These are phyloP conservation scores for Minunthozetes semirufus DNA, from an alignment of 2,888 invertebrate species.

Conservation along the genomic window DNA sequence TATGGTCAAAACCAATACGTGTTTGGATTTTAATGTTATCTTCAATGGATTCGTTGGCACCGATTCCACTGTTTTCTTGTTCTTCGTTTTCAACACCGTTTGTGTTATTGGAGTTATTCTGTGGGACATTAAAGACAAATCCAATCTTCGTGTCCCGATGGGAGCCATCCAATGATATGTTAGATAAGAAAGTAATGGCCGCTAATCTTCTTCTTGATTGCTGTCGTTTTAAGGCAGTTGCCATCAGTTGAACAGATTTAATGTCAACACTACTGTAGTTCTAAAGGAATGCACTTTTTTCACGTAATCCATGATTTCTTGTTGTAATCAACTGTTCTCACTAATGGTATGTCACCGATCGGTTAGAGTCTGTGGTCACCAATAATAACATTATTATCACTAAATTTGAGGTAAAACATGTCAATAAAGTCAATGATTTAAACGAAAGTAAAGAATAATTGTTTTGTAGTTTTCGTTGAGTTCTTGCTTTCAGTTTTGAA, in stretches of 20 bases:
- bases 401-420: too few relatives aligned
- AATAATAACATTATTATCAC: too few relatives aligned
- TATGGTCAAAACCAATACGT: background rate
- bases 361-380: too few relatives aligned
- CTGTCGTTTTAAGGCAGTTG: constrained; percentile 45
- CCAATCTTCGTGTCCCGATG: constrained; percentile 58
- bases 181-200: constrained; percentile 88
- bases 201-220: constrained; percentile 46
- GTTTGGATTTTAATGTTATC: background rate
- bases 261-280: too few relatives aligned
- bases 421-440: too few relatives aligned
- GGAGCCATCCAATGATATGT: constrained; percentile 88
- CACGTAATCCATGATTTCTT: too few relatives aligned
- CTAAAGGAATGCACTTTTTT: too few relatives aligned
- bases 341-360: too few relatives aligned
- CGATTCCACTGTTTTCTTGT: background rate
- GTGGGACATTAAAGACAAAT: constrained; percentile 30
- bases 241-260: constrained; percentile 39
- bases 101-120: background rate
- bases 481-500: too few relatives aligned
- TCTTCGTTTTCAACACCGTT: background rate
- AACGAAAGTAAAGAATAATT: too few relatives aligned
- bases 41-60: background rate
- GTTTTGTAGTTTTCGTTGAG: too few relatives aligned
- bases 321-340: too few relatives aligned